These are phyloP conservation scores for Chloroclysta siterata DNA, from an alignment of 2,888 invertebrate genomes.

Conservation along the genomic window DNA sequence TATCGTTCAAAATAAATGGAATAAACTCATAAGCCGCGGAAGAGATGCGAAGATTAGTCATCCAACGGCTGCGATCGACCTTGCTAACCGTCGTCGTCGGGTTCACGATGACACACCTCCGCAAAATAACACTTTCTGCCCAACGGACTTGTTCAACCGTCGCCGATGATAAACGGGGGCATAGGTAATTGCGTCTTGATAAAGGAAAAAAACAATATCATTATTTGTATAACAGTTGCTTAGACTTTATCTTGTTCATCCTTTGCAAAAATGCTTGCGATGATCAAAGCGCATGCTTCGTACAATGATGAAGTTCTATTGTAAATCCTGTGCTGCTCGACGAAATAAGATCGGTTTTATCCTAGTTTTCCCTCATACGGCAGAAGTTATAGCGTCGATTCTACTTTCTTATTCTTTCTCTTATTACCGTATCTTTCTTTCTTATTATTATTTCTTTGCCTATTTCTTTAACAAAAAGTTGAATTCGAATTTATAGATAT, in stretches of 20 bases:
- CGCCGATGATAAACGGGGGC: constrained; percentile 1
- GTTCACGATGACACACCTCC: constrained; percentile 57
- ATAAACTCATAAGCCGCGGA: constrained; percentile 43
- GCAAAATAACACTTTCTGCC: constrained; percentile 55
- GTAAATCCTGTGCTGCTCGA: background rate
- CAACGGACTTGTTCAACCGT: constrained; percentile 42
- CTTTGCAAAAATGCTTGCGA: background rate
- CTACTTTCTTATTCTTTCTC: too few relatives aligned
- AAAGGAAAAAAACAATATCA: background rate
- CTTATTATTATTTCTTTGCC: too few relatives aligned
- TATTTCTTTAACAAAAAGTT: background rate
- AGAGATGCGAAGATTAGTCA: constrained; percentile 54
- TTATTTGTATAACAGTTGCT: background rate
- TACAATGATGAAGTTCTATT: background rate
- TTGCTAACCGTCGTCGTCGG: constrained; percentile 50
- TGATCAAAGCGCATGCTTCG: background rate
- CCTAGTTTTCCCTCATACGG: background rate
- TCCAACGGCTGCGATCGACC: constrained; percentile 57
- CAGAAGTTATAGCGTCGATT: background rate
- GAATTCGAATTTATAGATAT: background rate
- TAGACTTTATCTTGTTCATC: background rate
- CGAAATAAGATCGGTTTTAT: background rate
- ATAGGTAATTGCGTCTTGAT: background rate
- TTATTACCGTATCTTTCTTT: too few relatives aligned
- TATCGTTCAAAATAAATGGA: constrained; percentile 46